Evolutionary conservation across 2,888 invertebrate species (phyloP), one percentile per base, ranked within the genome.

Genomic region (Cylloceria caligata): DNA sequence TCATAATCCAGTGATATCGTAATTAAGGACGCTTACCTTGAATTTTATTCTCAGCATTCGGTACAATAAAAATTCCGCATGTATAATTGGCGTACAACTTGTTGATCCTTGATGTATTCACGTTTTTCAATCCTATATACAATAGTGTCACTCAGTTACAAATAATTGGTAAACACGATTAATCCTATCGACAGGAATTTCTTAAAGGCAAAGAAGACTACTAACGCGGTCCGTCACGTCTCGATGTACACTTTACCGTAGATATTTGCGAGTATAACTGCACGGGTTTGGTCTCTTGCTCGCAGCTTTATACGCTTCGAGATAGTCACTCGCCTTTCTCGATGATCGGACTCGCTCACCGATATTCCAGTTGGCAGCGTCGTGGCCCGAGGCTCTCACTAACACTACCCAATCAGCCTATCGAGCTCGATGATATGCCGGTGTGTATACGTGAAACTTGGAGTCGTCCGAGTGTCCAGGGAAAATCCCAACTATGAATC

Each of bases 261-360:
- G 74, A 71, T 79, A 76, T 69, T 74, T 67, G 62, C 77, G 64
- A 74, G 39, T 55, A 74, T 62, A 77, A 85, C 85, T 85, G 85
- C 74, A 67, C 76, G 81, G 68, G 42, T 68, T 77, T 79, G 52
- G 57, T 74, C 36, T 77, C 62, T 55, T 11, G 81, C 81, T 24
- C 42, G 74, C 80, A 27, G 81, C 79, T 85, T 84, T 85, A 85
- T 85, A 85, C 74, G 83, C 83, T 64, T 69, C 60, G 47, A 69
- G 72, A 71, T 36, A 24, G 57, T 55, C 65, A 34, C 2, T 60
- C 60, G 81, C 75, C 71, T 65, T 80, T 80, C 75, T 80, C 65
- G 49, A 27, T 69, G 65, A 47, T 39, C 52, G 49, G 49, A n/a
- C 13, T 52, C 21, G 19, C 68, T 64, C 74, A 52, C 24, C 19